Conservation (phyloP, 2,888 invertebrate genomes). For the Dasypolia templi region DNA sequence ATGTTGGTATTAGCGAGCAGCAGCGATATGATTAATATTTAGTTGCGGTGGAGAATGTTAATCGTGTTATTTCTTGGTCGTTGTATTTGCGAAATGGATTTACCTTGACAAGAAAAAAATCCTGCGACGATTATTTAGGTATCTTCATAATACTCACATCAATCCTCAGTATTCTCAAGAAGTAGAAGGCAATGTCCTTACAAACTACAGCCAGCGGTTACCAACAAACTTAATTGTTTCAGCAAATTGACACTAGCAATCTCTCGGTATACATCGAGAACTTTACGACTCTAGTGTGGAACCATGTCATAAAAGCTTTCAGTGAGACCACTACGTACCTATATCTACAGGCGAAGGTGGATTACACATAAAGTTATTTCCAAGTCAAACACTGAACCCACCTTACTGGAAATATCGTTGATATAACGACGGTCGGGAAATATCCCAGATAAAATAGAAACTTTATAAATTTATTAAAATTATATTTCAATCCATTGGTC, state of each 20-base stretch:
- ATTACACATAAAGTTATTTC: constrained; percentile 58
- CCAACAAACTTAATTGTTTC: constrained; percentile 40
- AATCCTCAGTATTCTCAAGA: neutral
- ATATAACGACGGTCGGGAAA: constrained; percentile 49
- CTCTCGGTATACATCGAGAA: constrained; percentile 34
- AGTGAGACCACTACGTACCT: constrained; percentile 1
- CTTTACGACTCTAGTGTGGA: constrained; percentile 51
- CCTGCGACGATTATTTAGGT: neutral
- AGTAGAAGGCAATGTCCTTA: neutral
- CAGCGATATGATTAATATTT: constrained; percentile 41
- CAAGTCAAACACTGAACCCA: constrained; percentile 52
- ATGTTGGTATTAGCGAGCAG: constrained; percentile 28
- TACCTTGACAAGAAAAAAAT: neutral
- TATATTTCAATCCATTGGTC: constrained; percentile 66
- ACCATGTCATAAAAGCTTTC: constrained; percentile 60
- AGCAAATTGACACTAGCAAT: constrained; percentile 50
- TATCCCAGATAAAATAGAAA: constrained; percentile 50
- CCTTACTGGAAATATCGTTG: constrained; percentile 48
- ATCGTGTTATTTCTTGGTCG: constrained; percentile 7
- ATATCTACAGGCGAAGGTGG: constrained; percentile 6
- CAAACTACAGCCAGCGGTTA: constrained; percentile 3
- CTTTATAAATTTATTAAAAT: constrained; percentile 62
- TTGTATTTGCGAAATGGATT: neutral
- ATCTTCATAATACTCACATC: neutral
- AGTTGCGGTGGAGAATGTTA: constrained; percentile 6